A percentile compares a stretch with the other conserved stretches of the same genome.
phyloP scores from a whole-genome alignment of 2,888 invertebrate genomes.

The Drosophila merina region DNA sequence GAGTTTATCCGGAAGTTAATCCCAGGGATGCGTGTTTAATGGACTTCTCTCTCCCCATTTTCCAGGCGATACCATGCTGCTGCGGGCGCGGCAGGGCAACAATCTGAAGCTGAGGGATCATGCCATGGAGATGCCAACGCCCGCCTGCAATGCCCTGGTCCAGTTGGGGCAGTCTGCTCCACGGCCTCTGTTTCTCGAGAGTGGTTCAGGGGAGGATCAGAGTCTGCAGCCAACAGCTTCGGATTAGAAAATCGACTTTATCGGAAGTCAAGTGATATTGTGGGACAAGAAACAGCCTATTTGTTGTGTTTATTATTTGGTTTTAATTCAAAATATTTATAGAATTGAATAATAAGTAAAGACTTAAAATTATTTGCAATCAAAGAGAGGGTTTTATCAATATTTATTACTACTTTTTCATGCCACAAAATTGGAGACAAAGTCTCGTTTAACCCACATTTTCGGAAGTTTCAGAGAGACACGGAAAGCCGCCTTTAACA shows the following conservation, averaged over 20 bases:
- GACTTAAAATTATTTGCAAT: no score
- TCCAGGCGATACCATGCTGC: constrained; percentile 62
- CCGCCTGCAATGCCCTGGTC: constrained; percentile 56
- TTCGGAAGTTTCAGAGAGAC: not conserved
- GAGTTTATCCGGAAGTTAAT: constrained; percentile 31
- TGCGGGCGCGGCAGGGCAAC: constrained; percentile 53
- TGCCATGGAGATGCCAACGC: constrained; percentile 57
- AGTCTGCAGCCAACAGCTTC: not conserved
- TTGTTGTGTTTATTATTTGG: no score
- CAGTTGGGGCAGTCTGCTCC: constrained; percentile 35
- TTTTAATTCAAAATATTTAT: no score
- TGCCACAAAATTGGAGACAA: constrained; percentile 12
- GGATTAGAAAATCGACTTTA: not conserved
- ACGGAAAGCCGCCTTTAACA: not conserved
- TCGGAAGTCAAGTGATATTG: not conserved
- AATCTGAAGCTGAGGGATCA: constrained; percentile 52
- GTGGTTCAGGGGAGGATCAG: not conserved
- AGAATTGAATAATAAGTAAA: no score
- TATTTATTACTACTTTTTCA: no score
- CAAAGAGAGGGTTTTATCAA: no score
- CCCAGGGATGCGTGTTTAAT: constrained; percentile 1
- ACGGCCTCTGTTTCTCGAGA: constrained; percentile 21
- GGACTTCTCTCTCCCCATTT: constrained; percentile 1
- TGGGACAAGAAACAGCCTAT: no score
- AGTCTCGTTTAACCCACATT: constrained; percentile 36